A percentile compares a stretch with the other conserved stretches of the same genome.
These are phyloP conservation scores for Catocala nupta DNA, from an alignment of 2,888 invertebrate genomes.

Conservation along the genomic window DNA sequence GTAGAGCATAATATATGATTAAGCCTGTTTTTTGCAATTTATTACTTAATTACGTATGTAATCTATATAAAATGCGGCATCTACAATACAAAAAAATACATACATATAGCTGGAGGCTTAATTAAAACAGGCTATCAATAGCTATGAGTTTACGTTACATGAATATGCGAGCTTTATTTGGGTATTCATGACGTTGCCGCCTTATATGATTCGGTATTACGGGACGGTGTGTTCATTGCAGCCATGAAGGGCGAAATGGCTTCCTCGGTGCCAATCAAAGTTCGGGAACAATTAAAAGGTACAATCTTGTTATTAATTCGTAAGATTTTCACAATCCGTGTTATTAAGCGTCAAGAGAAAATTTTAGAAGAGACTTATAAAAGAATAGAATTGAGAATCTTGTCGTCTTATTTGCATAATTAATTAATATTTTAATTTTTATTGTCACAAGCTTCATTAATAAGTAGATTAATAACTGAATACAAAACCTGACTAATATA, in stretches of 20 bases:
- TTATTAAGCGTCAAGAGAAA: background rate
- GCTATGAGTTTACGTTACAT: conserved; percentile 30
- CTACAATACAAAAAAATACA: conserved; percentile 38
- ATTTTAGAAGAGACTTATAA: no score
- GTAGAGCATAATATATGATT: conserved; percentile 46
- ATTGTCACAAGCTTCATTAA: no score
- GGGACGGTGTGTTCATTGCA: conserved; percentile 4
- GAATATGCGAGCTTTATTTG: conserved; percentile 36
- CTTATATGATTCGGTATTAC: conserved; percentile 28
- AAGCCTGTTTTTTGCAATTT: conserved; percentile 68
- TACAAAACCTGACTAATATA: no score
- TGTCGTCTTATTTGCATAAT: no score
- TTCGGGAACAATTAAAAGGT: conserved; percentile 1
- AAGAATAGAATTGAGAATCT: no score
- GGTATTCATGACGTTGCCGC: conserved; percentile 23
- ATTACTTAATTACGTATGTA: conserved; percentile 71
- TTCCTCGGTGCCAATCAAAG: background rate
- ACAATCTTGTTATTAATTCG: background rate
- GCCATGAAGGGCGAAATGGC: background rate
- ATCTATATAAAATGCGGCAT: conserved; percentile 60
- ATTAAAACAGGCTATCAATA: conserved; percentile 41
- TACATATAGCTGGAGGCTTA: conserved; percentile 27
- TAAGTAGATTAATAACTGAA: no score
- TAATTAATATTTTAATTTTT: no score
- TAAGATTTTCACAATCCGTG: background rate